Evolutionary conservation across 1,140 invertebrate genomes (phyloP).

Genomic region (Halictus rubicundus): DNA sequence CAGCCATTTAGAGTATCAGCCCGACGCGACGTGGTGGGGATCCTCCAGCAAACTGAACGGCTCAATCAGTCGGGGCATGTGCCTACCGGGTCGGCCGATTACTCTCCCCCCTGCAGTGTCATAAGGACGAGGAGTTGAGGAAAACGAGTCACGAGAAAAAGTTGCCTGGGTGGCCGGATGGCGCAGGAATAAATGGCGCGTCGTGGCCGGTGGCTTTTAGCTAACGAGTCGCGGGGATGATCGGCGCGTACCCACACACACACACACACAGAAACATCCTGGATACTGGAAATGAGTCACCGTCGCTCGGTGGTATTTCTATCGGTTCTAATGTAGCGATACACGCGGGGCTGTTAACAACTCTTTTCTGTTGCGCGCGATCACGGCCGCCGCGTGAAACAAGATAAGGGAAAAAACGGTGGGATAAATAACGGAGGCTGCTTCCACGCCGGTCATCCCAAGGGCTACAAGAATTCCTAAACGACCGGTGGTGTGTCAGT

Average conservation of each 20-base stretch:
- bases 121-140: background rate
- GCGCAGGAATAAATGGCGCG: constrained; percentile 1
- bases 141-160: background rate
- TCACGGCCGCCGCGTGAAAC: constrained; percentile 48
- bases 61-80: constrained; percentile 1
- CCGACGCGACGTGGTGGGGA: background rate
- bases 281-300: background rate
- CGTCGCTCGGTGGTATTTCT: constrained; percentile 41
- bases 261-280: no score
- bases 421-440: constrained; percentile 54
- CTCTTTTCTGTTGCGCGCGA: constrained; percentile 40
- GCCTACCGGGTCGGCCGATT: background rate
- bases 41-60: background rate
- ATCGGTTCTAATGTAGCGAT: constrained; percentile 50
- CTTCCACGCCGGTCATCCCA: constrained; percentile 15
- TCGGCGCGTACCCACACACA: no score
- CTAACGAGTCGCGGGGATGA: constrained; percentile 14
- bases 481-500: constrained; percentile 32
- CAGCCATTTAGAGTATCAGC: background rate
- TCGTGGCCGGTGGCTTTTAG: constrained; percentile 14
- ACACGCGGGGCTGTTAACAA: constrained; percentile 50
- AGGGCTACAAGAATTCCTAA: constrained; percentile 45
- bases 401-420: constrained; percentile 52
- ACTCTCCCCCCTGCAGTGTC: background rate
- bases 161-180: background rate